Base-by-base conservation (phyloP, 2,113 vertebrate species). In the Rynchops niger region DNA sequence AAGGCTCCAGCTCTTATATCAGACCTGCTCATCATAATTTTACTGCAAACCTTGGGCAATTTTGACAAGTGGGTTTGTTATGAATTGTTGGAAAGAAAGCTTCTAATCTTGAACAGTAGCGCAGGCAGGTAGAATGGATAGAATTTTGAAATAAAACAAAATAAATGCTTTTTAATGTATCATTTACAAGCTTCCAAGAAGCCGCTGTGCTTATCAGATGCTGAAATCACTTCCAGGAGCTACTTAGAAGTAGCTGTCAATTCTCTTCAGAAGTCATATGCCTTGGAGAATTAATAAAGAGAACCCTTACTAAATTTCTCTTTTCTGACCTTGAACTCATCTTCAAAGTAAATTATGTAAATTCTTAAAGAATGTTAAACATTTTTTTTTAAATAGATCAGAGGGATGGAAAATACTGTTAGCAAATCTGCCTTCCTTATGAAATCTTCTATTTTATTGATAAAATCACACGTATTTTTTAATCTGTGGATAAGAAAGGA, bases 191-290 rank as follows among this genome's bases (percentile, higher is more conserved):
- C 79, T 94, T 89, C 74, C 95, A 96, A 92, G 95, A 90, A 95
- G 87, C 42, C 1, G 9, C 29, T 83, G 21, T 65, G n/a, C 38
- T 88, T 95, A 81, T 82, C 91, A 82, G 88, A 78, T 73, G 47
- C 55, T 94, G 74, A 88, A 93, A 73, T 88, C 18, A 83, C 86
- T 96, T 95, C 96, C 95, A 94, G 84, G 82, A 97, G 78, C n/a
- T 86, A 86, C 79, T 94, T 90, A 94, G 32, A 82, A 70, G 66
- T 55, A 91, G 67, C 55, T 96, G 89, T 97, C 87, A 90, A 30
- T 88, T 86, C 29, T 62, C n/a, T 83, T 91, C 67, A 82, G 59
- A 88, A 86, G 53, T 66, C 23, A 90, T 83, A 80, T 26, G 27
- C 74, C 62, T 93, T 49, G 30, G 89, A 93, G 81, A 87, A 88